Conservation (phyloP, 2,888 invertebrate genomes). For the Lapara coniferarum region DNA sequence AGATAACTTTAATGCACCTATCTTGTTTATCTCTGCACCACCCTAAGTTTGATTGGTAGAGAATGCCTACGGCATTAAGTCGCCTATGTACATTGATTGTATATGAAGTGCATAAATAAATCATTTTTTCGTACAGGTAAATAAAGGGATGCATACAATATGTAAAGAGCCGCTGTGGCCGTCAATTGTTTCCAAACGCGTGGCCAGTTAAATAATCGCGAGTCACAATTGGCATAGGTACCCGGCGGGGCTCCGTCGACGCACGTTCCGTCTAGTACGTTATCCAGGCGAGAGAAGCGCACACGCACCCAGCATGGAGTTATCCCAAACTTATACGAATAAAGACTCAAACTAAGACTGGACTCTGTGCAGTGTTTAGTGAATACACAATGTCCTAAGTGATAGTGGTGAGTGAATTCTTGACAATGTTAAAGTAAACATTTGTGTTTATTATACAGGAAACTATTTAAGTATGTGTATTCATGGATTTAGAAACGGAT, state of each 20-base stretch:
- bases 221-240: slow-evolving; percentile 80
- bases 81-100: no score
- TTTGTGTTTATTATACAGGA: neutral
- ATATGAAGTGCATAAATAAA: no score
- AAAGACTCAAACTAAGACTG: neutral
- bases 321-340: neutral
- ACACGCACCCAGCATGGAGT: slow-evolving; percentile 44
- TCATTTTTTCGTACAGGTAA: neutral
- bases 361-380: slow-evolving; percentile 4
- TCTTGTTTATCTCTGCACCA: no score
- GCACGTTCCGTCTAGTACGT: slow-evolving; percentile 69
- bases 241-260: slow-evolving; percentile 58
- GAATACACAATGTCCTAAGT: neutral
- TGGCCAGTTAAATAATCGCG: slow-evolving; percentile 81
- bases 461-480: neutral
- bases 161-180: slow-evolving; percentile 67
- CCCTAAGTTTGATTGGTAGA: no score
- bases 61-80: no score
- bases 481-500: neutral
- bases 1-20: no score
- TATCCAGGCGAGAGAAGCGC: slow-evolving; percentile 72
- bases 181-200: slow-evolving; percentile 81
- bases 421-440: neutral
- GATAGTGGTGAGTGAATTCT: slow-evolving; percentile 6
- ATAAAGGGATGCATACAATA: slow-evolving; percentile 68